A percentile compares a stretch with the other conserved stretches of the same genome.
These are phyloP conservation scores for Ooceraea biroi DNA, from an alignment of 1,140 invertebrate genomes.

Conservation along the genomic window DNA sequence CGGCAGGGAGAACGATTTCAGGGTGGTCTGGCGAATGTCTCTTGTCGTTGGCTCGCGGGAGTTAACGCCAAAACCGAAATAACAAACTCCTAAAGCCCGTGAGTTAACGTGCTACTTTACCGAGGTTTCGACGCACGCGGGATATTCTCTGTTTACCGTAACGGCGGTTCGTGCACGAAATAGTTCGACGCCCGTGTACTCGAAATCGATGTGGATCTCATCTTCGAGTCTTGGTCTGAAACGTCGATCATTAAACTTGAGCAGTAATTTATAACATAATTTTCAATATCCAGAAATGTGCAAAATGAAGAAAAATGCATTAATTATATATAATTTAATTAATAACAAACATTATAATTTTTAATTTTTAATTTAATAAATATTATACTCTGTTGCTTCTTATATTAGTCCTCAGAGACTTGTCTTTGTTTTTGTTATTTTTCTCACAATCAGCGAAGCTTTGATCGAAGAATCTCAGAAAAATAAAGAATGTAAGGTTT, in stretches of 20 bases:
- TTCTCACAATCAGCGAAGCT: too few species aligned
- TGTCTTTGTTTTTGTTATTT: too few species aligned
- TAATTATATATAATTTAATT: too few species aligned
- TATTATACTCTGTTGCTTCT: too few species aligned
- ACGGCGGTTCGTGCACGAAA: conserved; percentile 37
- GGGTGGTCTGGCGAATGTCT: conserved; percentile 84
- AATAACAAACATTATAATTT: too few species aligned
- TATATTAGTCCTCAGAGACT: too few species aligned
- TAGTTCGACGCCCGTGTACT: conserved; percentile 49
- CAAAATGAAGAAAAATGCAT: too few species aligned
- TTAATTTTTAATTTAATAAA: too few species aligned
- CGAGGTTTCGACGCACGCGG: conserved; percentile 59
- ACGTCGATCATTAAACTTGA: background rate
- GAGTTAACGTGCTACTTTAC: conserved; percentile 72
- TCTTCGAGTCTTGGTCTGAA: background rate
- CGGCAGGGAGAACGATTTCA: conserved; percentile 53
- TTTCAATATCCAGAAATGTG: too few species aligned
- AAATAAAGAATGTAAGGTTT: too few species aligned
- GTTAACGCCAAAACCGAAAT: conserved; percentile 81
- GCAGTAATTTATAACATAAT: conserved; percentile 10
- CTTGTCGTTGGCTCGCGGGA: conserved; percentile 78
- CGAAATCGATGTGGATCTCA: background rate
- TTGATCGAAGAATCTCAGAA: too few species aligned
- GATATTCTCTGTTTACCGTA: conserved; percentile 72
- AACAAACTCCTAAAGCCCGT: conserved; percentile 79